Evolutionary conservation across 2,113 vertebrate species (phyloP), one percentile per base, ranked within the genome.

Genomic region (Barnardius zonarius): DNA sequence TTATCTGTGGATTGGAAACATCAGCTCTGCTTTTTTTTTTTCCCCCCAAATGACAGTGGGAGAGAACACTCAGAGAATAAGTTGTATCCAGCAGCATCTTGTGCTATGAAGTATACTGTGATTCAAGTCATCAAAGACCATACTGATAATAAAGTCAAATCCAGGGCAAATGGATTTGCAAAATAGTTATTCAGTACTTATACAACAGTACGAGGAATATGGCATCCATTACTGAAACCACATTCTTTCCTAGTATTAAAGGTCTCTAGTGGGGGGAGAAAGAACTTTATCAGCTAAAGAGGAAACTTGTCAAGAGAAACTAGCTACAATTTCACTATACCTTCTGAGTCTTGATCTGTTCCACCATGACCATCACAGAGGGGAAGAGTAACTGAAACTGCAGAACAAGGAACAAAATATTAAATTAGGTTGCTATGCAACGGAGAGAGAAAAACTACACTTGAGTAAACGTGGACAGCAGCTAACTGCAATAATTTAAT

Each of bases 341-440:
- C 99, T 99, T 99, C 90, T 99, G 99, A 49, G 98, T 98, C 95
- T 98, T 99, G 84, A 99, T 99, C 37, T 99, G 98, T 87, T 99
- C 99, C 24, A 99, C 99, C 92, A 99, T 99, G 91, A 99, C 98
- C 99, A 99, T 99, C 77, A 99, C 98, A 17, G 99, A 99, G 13
- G 99, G 99, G 61, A 99, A 99, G 90, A 99, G 98, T 96, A 99
- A 97, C 97, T 99, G 99, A 94, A 99, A 99, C 99, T 99, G 91
- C 39, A 93, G 94, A 94, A 52, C 73, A 82, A 76, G 23, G 54
- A 83, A 17, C 27, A 88, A 62, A 75, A 79, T 61, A 81, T 0
- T 91, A 61, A 90, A 55, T 96, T 81, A 41, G 46, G 30, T n/a
- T 78, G 48, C 69, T 72, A 68, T 30, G 55, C 62, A 96, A 88